phyloP scores from a whole-genome alignment of 2,888 invertebrate genomes.

The Eremobia ochroleuca region DNA sequence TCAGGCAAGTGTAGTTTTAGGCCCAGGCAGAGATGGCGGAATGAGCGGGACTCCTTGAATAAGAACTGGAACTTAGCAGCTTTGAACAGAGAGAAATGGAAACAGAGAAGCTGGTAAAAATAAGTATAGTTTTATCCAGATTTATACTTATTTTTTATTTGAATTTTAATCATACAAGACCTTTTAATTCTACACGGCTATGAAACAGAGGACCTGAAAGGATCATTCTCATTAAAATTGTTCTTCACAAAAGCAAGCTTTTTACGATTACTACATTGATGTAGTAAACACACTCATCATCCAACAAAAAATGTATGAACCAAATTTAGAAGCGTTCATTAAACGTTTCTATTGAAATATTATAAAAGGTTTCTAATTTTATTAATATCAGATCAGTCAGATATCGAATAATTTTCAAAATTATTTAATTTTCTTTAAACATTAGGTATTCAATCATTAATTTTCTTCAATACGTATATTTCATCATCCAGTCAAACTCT shows the following conservation, averaged over 20 bases:
- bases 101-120: background rate
- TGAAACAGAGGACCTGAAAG: background rate
- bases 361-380: background rate
- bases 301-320: background rate
- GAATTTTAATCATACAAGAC: background rate
- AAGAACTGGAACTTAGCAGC: too few relatives aligned
- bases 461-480: slow-evolving; percentile 21
- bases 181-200: background rate
- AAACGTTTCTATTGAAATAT: background rate
- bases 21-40: too few relatives aligned
- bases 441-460: slow-evolving; percentile 3
- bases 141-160: background rate
- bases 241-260: background rate
- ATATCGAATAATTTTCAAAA: background rate
- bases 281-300: background rate
- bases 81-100: background rate
- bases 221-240: background rate
- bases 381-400: background rate
- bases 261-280: background rate
- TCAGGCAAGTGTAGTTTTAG: background rate
- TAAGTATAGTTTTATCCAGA: background rate
- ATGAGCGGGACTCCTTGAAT: too few relatives aligned
- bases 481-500: slow-evolving; percentile 20
- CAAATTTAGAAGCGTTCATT: background rate
- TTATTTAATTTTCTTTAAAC: slow-evolving; percentile 7